A percentile compares a stretch with the other conserved stretches of the same genome.
Evolutionary conservation across 2,113 vertebrate species (phyloP).

Genomic region (Vulpes ferrilata): DNA sequence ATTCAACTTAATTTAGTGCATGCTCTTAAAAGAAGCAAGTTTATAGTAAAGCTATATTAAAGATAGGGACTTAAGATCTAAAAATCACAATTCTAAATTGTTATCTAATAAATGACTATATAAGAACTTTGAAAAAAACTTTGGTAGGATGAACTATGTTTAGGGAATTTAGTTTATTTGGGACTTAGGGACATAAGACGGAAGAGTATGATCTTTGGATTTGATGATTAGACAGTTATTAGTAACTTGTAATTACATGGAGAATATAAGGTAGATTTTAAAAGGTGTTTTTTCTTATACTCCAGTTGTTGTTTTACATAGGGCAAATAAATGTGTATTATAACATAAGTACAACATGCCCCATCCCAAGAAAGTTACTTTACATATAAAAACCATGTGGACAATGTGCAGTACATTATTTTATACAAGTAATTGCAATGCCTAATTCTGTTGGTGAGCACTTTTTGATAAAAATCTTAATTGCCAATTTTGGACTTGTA

Average conservation of each 20-base stretch:
- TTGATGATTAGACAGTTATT: background rate
- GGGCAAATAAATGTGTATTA: background rate
- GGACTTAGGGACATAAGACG: background rate
- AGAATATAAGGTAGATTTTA: background rate
- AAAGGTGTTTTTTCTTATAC: background rate
- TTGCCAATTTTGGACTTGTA: background rate
- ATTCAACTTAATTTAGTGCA: background rate
- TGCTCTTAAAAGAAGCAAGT: slow-evolving; percentile 24
- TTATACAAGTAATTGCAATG: background rate
- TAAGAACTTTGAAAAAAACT: background rate
- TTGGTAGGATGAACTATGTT: background rate
- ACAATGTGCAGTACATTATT: background rate
- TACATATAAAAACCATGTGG: background rate
- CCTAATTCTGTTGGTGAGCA: background rate
- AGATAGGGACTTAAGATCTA: slow-evolving; percentile 13
- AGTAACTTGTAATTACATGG: background rate
- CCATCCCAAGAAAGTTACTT: background rate
- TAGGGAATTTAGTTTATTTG: background rate
- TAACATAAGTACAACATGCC: background rate
- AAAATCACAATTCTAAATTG: slow-evolving; percentile 6
- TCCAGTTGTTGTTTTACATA: background rate
- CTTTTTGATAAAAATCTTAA: background rate
- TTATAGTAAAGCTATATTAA: background rate
- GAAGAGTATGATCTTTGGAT: background rate
- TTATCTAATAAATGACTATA: background rate